Conservation (phyloP, 2,797 vertebrate species). For the Cryptoblepharus egeriae region DNA sequence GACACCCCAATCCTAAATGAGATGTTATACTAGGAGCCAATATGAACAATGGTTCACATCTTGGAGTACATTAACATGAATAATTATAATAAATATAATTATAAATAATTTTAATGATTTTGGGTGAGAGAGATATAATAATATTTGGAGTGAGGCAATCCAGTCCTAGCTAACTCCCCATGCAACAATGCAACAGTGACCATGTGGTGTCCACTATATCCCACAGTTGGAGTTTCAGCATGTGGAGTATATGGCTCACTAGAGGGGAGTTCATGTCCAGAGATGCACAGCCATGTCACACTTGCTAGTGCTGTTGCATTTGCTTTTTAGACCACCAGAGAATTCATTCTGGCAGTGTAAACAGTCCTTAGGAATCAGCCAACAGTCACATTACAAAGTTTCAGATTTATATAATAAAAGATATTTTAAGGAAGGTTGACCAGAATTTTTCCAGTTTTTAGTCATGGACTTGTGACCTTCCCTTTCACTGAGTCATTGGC, state of each 20-base stretch:
- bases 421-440: background rate
- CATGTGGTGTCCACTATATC: no score
- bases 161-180: no score
- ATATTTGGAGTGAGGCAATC: background rate
- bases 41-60: no score
- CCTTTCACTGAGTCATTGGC: constrained; percentile 39
- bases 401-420: constrained; percentile 4
- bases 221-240: no score
- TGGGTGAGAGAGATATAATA: background rate
- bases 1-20: background rate
- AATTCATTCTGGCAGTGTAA: no score
- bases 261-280: no score
- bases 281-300: no score
- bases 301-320: no score
- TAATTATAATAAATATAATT: background rate
- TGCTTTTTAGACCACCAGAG: no score
- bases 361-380: background rate
- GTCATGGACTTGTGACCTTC: constrained; percentile 38
- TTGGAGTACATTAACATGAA: background rate
- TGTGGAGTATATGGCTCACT: no score
- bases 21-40: background rate
- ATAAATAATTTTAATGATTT: background rate
- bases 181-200: no score
- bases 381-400: background rate
- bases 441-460: constrained; percentile 25